A percentile compares a stretch with the other conserved stretches of the same genome.
Conservation (phyloP, 1,140 invertebrate species). For the Hycleus cichorii region DNA sequence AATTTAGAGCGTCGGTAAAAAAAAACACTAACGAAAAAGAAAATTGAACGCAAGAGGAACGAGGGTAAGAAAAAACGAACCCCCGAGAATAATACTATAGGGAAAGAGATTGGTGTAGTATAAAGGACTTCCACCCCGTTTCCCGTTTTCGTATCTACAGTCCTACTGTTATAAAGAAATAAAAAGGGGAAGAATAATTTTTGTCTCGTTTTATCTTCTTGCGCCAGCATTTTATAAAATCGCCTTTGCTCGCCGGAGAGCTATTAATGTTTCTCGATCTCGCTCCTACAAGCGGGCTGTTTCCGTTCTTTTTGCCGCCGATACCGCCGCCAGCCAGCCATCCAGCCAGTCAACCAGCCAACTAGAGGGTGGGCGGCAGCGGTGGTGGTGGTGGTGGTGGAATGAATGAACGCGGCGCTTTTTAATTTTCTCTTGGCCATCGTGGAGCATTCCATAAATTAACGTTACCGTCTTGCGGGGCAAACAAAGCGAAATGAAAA, state of each 20-base stretch:
- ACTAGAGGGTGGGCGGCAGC: no score
- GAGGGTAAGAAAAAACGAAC: no score
- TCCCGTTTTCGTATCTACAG: no score
- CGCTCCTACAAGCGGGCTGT: conserved; percentile 10
- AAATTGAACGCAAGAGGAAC: background rate
- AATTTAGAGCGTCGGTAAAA: no score
- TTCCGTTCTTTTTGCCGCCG: conserved; percentile 16
- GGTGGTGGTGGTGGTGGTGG: no score
- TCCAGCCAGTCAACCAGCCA: no score
- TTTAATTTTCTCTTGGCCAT: conserved; percentile 22
- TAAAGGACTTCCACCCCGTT: background rate
- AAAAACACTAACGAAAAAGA: no score
- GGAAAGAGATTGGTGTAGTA: background rate
- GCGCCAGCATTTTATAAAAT: conserved; percentile 30
- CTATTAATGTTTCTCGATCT: conserved; percentile 27
- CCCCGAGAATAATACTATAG: background rate
- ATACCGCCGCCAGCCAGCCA: background rate
- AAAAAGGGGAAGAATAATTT: conserved; percentile 34
- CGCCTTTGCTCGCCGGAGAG: conserved; percentile 18
- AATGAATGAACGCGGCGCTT: conserved; percentile 5
- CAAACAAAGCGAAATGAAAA: no score
- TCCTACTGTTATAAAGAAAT: conserved; percentile 21
- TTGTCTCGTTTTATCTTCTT: conserved; percentile 33
- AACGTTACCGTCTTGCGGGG: conserved; percentile 1
- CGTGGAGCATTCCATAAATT: conserved; percentile 18